These are phyloP conservation scores for Nymphicus hollandicus DNA, from an alignment of 2,113 vertebrate genomes.

Conservation along the genomic window DNA sequence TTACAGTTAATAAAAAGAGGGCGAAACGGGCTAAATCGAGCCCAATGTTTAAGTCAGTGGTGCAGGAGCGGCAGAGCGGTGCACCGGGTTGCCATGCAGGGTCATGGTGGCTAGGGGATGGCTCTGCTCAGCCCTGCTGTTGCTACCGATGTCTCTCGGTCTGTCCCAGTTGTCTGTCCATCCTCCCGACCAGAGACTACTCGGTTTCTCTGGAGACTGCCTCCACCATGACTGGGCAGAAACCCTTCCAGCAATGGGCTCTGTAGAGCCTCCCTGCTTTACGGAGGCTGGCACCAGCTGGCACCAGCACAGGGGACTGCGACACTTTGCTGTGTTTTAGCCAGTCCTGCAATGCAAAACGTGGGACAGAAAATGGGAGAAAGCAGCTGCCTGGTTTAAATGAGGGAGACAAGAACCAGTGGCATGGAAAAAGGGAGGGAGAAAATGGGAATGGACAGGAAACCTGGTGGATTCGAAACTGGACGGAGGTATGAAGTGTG, in stretches of 20 bases:
- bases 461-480: neutral
- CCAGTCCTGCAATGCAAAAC: neutral
- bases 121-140: neutral
- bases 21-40: neutral
- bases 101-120: neutral
- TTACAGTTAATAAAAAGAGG: neutral
- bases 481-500: neutral
- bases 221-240: neutral
- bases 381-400: neutral
- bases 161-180: neutral
- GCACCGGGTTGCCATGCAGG: fast-evolving
- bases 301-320: neutral
- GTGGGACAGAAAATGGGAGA: neutral
- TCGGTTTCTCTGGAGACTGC: fast-evolving
- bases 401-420: neutral
- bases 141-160: neutral
- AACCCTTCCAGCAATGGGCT: neutral
- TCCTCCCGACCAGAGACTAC: fast-evolving
- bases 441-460: neutral
- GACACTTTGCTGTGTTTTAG: neutral
- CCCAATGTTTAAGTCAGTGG: neutral
- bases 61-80: neutral
- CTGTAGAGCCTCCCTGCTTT: neutral
- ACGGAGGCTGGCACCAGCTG: neutral
- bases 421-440: neutral